Conservation (phyloP, 2,888 invertebrate genomes). For the Platycheirus rosarum region DNA sequence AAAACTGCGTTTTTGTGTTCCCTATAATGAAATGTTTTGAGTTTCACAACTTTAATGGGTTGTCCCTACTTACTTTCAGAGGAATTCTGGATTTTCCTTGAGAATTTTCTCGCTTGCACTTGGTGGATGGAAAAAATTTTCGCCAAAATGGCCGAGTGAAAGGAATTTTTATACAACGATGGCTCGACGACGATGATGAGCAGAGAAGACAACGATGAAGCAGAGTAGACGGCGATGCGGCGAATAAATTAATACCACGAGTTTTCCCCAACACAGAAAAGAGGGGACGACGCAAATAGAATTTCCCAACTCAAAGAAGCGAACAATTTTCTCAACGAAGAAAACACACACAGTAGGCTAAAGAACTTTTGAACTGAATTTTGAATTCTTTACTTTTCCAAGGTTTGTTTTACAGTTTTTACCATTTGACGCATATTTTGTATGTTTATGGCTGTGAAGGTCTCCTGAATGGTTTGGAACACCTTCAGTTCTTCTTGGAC, state of each 20-base stretch:
- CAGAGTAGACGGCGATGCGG: slow-evolving; percentile 53
- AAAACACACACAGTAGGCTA: slow-evolving; percentile 14
- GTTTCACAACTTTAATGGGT: slow-evolving; percentile 12
- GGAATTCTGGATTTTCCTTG: slow-evolving; percentile 62
- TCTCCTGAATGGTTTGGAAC: slow-evolving; percentile 71
- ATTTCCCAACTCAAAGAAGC: slow-evolving; percentile 62
- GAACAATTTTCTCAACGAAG: slow-evolving; percentile 69
- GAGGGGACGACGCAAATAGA: slow-evolving; percentile 68
- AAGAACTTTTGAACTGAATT: slow-evolving; percentile 43
- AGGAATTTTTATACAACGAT: slow-evolving; percentile 72
- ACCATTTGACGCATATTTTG: slow-evolving; percentile 63
- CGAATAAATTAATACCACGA: slow-evolving; percentile 53
- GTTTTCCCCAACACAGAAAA: slow-evolving; percentile 42
- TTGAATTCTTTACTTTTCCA: slow-evolving; percentile 44
- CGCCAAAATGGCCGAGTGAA: slow-evolving; percentile 75
- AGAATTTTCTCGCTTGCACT: slow-evolving; percentile 71
- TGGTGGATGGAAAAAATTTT: slow-evolving; percentile 73
- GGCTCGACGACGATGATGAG: slow-evolving; percentile 24
- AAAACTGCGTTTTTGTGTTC: slow-evolving; percentile 55
- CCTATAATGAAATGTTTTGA: slow-evolving; percentile 59
- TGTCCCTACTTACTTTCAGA: slow-evolving; percentile 71
- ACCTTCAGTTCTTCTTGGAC: slow-evolving; percentile 74
- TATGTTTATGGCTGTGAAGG: slow-evolving; percentile 70
- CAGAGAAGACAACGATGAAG: slow-evolving; percentile 31
- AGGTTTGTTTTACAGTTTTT: slow-evolving; percentile 16